Evolutionary conservation across 2,888 invertebrate genomes (phyloP).

Genomic region (Pseudococcus jackbeardsleyi): DNA sequence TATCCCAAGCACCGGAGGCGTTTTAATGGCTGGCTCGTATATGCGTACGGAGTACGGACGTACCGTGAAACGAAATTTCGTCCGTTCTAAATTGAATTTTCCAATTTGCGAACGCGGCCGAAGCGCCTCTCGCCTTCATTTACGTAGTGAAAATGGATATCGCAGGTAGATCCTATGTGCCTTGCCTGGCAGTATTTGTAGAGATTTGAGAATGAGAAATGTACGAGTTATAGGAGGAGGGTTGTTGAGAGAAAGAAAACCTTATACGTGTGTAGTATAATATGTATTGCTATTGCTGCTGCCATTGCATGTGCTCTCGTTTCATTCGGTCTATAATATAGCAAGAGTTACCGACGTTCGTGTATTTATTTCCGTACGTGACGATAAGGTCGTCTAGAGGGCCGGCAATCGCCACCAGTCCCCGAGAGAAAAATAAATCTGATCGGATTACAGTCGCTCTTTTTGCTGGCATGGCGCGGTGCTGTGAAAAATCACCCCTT

Average conservation of each 20-base stretch:
- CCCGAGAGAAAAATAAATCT: neutral
- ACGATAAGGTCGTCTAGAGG: constrained; percentile 4
- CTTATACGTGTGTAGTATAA: too few relatives aligned
- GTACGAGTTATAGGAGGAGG: too few relatives aligned
- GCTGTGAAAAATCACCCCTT: neutral
- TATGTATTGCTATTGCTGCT: neutral
- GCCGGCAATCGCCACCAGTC: neutral
- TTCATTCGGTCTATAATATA: too few relatives aligned
- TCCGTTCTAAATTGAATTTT: neutral
- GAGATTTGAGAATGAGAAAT: too few relatives aligned
- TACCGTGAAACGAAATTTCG: neutral
- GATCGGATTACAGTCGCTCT: neutral
- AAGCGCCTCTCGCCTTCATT: neutral
- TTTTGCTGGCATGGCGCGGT: neutral
- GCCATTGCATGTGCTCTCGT: neutral
- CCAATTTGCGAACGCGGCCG: neutral
- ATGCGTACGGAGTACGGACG: neutral
- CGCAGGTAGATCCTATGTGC: neutral
- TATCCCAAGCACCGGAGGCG: neutral
- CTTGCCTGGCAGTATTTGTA: too few relatives aligned
- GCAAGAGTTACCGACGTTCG: neutral
- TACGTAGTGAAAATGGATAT: neutral
- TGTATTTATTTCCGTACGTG: neutral
- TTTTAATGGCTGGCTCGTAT: neutral
- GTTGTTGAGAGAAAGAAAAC: too few relatives aligned